Conservation (phyloP, 2,888 invertebrate genomes). For the Plemyria rubiginata region DNA sequence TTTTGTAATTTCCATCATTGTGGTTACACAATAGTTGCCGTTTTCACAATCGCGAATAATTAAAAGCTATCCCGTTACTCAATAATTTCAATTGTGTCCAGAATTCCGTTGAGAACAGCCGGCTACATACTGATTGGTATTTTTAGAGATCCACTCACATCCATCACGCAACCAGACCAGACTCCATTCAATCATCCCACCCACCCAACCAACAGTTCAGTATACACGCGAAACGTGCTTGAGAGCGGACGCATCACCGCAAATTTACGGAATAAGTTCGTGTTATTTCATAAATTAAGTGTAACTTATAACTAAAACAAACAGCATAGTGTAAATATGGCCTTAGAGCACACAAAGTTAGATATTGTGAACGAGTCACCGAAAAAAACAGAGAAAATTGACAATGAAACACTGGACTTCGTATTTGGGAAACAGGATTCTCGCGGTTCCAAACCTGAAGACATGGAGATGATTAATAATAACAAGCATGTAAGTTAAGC, state of each 20-base stretch:
- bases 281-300: slow-evolving; percentile 3
- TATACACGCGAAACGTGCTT: slow-evolving; percentile 7
- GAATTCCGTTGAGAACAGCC: slow-evolving; percentile 8
- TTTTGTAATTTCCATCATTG: not conserved
- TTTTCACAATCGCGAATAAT: not conserved
- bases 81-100: slow-evolving; percentile 12
- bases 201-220: not conserved
- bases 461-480: slow-evolving; percentile 43
- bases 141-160: slow-evolving; percentile 60
- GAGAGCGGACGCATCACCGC: slow-evolving; percentile 6
- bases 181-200: not conserved
- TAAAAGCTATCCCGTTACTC: slow-evolving; percentile 10
- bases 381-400: slow-evolving; percentile 44
- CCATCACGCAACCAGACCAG: slow-evolving; percentile 37
- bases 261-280: not conserved
- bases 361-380: slow-evolving; percentile 52
- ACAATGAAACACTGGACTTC: slow-evolving; percentile 58
- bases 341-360: slow-evolving; percentile 47
- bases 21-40: not conserved
- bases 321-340: slow-evolving; percentile 39
- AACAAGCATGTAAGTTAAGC: slow-evolving; percentile 30
- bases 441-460: slow-evolving; percentile 38
- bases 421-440: slow-evolving; percentile 64
- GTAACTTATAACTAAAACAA: slow-evolving; percentile 8
- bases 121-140: slow-evolving; percentile 45